Conservation (phyloP, 1,140 invertebrate genomes). For the Aphelinus atriplicis region DNA sequence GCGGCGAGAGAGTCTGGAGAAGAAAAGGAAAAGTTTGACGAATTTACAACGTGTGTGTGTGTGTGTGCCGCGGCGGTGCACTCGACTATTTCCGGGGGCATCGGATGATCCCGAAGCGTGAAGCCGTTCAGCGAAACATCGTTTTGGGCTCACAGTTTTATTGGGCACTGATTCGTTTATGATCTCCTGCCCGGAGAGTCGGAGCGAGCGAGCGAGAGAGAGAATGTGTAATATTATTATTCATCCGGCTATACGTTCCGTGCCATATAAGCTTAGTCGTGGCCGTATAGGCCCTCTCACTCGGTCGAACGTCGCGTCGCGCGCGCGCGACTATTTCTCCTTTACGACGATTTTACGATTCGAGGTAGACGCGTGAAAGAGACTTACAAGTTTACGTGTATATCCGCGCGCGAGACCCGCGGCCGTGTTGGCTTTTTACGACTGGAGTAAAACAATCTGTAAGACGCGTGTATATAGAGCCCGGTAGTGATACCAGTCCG, state of each 20-base stretch:
- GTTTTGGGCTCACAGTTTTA: slow-evolving; percentile 57
- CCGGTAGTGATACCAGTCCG: too few relatives aligned
- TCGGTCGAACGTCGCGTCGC: slow-evolving; percentile 50
- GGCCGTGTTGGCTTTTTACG: slow-evolving; percentile 21
- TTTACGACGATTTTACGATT: slow-evolving; percentile 54
- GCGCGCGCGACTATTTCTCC: slow-evolving; percentile 42
- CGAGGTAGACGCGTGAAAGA: slow-evolving; percentile 38
- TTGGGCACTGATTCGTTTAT: slow-evolving; percentile 47
- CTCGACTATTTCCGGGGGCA: too few relatives aligned
- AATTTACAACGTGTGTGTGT: too few relatives aligned
- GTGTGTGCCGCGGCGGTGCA: too few relatives aligned
- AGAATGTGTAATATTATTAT: slow-evolving; percentile 46
- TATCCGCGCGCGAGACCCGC: slow-evolving; percentile 4
- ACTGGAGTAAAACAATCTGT: slow-evolving; percentile 26
- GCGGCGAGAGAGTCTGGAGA: too few relatives aligned
- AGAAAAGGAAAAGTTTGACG: too few relatives aligned
- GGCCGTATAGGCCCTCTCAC: slow-evolving; percentile 29
- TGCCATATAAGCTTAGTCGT: slow-evolving; percentile 46
- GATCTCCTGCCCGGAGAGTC: slow-evolving; percentile 26
- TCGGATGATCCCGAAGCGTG: background rate
- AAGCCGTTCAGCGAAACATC: background rate
- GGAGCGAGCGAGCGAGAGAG: slow-evolving; percentile 1
- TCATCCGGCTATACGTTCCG: slow-evolving; percentile 29
- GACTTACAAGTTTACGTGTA: slow-evolving; percentile 37
- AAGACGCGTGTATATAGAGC: too few relatives aligned